Evolutionary conservation across 2,797 vertebrate genomes (phyloP).

Genomic region (Carduelis carduelis): DNA sequence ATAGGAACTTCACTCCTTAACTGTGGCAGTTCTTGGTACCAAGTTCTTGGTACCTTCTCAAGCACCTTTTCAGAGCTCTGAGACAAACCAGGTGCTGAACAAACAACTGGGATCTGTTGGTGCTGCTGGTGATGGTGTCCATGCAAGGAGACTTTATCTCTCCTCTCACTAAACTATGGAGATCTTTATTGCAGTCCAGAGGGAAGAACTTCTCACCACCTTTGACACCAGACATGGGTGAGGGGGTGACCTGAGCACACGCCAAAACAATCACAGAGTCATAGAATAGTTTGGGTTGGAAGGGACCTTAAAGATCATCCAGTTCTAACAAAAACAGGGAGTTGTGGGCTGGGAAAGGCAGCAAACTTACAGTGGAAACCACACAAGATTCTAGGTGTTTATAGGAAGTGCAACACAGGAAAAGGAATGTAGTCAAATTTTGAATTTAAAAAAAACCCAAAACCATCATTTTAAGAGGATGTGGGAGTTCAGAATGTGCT

Average conservation of each 20-base stretch:
- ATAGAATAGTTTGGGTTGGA: neutral
- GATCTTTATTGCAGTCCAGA: neutral
- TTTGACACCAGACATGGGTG: neutral
- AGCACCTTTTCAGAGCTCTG: neutral
- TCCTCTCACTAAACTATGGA: fast-evolving
- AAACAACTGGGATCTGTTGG: neutral
- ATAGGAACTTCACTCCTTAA: neutral
- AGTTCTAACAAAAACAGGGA: neutral
- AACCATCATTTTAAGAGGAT: neutral
- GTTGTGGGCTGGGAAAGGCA: neutral
- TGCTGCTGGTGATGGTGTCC: neutral
- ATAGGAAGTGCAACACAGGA: neutral
- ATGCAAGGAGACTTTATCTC: neutral
- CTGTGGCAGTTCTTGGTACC: neutral
- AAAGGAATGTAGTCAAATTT: neutral
- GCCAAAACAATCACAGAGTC: neutral
- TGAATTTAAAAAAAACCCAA: neutral
- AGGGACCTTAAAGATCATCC: neutral
- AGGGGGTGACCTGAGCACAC: neutral
- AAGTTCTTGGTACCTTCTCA: neutral
- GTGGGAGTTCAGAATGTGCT: neutral
- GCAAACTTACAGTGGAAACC: neutral
- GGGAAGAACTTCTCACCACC: neutral
- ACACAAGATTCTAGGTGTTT: neutral
- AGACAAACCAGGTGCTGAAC: neutral